Evolutionary conservation across 2,113 vertebrate genomes (phyloP).

Genomic region (Athene cunicularia): DNA sequence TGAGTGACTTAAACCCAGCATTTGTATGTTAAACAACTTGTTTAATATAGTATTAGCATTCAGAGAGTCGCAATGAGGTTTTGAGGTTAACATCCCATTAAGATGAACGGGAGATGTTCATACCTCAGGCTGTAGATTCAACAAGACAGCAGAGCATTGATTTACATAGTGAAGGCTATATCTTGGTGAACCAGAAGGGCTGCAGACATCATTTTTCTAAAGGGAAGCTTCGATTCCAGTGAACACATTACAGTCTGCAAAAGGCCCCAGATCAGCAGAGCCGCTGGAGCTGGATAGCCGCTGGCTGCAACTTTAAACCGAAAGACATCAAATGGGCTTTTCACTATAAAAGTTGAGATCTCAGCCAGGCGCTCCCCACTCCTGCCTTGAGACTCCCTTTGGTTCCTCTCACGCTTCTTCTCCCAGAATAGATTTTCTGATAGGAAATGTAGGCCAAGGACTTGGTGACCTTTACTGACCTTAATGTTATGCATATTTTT

Average conservation of each 20-base stretch:
- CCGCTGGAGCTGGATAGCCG: background rate
- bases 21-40: conserved; percentile 9
- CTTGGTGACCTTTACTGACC: background rate
- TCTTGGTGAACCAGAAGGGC: conserved; percentile 24
- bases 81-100: conserved; percentile 31
- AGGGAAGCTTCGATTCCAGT: background rate
- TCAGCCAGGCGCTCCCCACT: background rate
- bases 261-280: background rate
- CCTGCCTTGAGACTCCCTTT: background rate
- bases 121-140: conserved; percentile 43
- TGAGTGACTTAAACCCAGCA: background rate
- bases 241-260: background rate
- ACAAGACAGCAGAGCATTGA: conserved; percentile 20
- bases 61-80: background rate
- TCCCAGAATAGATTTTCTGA: background rate
- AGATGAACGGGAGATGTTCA: conserved; percentile 27
- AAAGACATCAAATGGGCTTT: conserved; percentile 30
- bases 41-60: conserved; percentile 25
- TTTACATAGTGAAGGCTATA: background rate
- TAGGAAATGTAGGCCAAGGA: background rate
- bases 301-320: conserved; percentile 24
- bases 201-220: background rate
- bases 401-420: background rate
- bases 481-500: background rate
- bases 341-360: background rate